Percentiles rank a stretch among this genome's conserved stretches.
These are phyloP conservation scores for Cephalotes varians DNA, from an alignment of 2,888 invertebrate genomes.

Conservation along the genomic window DNA sequence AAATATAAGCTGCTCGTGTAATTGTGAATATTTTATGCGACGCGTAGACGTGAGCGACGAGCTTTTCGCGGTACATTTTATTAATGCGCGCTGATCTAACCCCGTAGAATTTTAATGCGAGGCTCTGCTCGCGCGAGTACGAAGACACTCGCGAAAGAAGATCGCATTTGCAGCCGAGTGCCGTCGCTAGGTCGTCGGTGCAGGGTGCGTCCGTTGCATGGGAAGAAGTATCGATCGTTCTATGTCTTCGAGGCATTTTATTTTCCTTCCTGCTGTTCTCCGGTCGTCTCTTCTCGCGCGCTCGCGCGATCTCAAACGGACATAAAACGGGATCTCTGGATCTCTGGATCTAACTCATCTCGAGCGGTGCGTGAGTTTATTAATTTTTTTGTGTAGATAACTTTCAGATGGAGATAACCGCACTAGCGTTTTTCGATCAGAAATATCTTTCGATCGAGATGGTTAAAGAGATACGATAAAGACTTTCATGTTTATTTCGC, in stretches of 20 bases:
- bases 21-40: constrained; percentile 24
- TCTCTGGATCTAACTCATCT: constrained; percentile 4
- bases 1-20: constrained; percentile 16
- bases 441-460: not conserved
- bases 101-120: constrained; percentile 56
- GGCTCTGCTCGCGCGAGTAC: constrained; percentile 22
- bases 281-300: constrained; percentile 33
- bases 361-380: not conserved
- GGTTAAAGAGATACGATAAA: not conserved
- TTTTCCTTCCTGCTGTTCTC: constrained; percentile 50
- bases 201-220: constrained; percentile 66
- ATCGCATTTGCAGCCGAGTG: constrained; percentile 38
- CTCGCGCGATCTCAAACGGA: constrained; percentile 28
- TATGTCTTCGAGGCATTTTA: constrained; percentile 66
- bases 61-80: constrained; percentile 36
- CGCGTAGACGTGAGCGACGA: not conserved
- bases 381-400: not conserved
- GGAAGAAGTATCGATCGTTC: constrained; percentile 71
- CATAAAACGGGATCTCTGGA: not conserved
- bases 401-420: not conserved
- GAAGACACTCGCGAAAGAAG: constrained; percentile 47
- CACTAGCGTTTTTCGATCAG: constrained; percentile 23
- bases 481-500: not conserved
- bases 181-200: constrained; percentile 51
- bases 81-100: constrained; percentile 35